phyloP scores from a whole-genome alignment of 2,113 vertebrate genomes.

The Willisornis vidua region DNA sequence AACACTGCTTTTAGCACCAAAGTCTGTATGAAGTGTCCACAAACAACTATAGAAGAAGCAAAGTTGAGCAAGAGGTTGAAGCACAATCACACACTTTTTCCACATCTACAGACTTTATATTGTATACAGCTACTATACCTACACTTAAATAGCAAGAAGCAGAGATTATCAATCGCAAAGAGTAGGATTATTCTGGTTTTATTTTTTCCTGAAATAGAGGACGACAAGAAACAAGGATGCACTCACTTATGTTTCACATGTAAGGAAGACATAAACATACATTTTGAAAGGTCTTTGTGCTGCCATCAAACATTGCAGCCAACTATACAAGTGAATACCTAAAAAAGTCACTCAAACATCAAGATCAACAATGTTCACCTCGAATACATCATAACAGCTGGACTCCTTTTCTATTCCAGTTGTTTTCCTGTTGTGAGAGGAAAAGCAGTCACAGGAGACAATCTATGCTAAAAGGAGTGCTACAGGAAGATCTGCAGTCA shows the following conservation, averaged over 20 bases:
- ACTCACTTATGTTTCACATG: background rate
- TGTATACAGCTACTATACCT: background rate
- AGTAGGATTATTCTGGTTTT: background rate
- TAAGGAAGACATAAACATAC: background rate
- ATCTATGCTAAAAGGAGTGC: background rate
- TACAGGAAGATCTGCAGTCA: background rate
- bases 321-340: background rate
- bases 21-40: background rate
- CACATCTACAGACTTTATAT: background rate
- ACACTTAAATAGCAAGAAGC: background rate
- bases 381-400: background rate
- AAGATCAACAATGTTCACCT: background rate
- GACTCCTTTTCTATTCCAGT: background rate
- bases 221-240: background rate
- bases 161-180: background rate
- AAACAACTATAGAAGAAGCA: background rate
- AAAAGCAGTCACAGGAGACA: background rate
- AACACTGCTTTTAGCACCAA: background rate
- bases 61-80: background rate
- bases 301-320: background rate
- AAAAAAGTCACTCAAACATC: background rate
- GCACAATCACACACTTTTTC: background rate
- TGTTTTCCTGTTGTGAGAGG: background rate
- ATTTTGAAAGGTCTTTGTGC: background rate
- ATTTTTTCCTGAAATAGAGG: background rate